Evolutionary conservation across 2,113 vertebrate genomes (phyloP).

Genomic region (Agapornis roseicollis): DNA sequence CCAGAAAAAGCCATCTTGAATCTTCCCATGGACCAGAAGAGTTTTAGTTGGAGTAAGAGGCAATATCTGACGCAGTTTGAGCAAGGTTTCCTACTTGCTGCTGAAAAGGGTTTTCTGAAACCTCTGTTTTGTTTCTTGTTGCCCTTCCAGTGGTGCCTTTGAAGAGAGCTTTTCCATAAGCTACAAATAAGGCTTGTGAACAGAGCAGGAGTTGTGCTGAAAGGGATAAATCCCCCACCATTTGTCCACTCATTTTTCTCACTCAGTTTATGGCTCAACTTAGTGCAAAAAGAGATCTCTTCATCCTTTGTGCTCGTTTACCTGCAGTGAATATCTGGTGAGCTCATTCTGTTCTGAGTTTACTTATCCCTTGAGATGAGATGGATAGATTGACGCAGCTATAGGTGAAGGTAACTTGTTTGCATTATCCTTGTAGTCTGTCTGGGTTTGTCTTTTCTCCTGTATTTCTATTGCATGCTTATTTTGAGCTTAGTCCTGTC

Average conservation of each 20-base stretch:
- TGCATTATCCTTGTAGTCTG: background rate
- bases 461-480: background rate
- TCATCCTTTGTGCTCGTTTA: background rate
- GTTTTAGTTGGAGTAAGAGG: background rate
- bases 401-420: background rate
- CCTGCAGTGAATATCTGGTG: background rate
- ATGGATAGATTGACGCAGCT: background rate
- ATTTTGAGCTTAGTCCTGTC: background rate
- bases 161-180: background rate
- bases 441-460: background rate
- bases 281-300: background rate
- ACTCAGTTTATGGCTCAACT: background rate
- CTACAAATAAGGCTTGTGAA: background rate
- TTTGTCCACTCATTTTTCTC: background rate
- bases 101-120: background rate
- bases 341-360: background rate
- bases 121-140: background rate
- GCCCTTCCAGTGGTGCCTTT: background rate
- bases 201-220: background rate
- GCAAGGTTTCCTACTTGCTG: background rate
- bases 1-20: background rate
- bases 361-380: background rate
- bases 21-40: background rate
- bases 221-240: accelerated
- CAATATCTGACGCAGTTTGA: background rate